Evolutionary conservation across 2,797 vertebrate genomes (phyloP).

Genomic region (Chelidonichthys spinosus): DNA sequence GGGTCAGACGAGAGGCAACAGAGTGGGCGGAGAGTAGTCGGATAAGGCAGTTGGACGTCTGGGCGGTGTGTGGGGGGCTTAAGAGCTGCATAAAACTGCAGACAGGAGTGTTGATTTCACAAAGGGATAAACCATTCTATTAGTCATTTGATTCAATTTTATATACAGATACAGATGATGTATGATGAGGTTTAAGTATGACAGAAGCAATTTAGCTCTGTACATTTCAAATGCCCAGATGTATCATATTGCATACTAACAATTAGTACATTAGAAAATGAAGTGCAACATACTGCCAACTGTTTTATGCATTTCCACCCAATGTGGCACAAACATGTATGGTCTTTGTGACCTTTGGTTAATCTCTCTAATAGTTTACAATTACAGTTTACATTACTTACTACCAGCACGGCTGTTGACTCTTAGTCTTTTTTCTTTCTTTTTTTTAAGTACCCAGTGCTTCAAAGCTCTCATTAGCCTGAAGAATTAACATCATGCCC

Average conservation of each 20-base stretch:
- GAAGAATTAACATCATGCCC: constrained; percentile 37
- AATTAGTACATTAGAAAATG: not conserved
- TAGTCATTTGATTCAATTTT: constrained; percentile 9
- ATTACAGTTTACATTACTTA: not conserved
- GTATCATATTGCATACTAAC: no score
- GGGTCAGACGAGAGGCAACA: no score
- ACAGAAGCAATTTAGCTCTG: not conserved
- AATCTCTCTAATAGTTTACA: not conserved
- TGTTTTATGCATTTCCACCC: not conserved
- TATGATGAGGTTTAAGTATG: not conserved
- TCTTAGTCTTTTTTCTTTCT: constrained; percentile 15
- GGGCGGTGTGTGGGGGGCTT: no score
- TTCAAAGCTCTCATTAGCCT: constrained; percentile 54
- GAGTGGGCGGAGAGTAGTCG: no score
- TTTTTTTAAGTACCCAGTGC: constrained; percentile 20
- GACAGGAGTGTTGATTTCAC: constrained; percentile 21
- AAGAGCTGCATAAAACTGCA: constrained; percentile 2
- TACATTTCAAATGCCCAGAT: not conserved
- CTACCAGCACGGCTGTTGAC: not conserved
- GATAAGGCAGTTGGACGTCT: no score
- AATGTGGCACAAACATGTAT: not conserved
- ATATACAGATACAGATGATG: not conserved
- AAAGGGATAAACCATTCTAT: not conserved
- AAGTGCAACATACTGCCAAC: not conserved
- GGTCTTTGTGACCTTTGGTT: not conserved